Percentiles rank a stretch among this genome's conserved stretches.
These are phyloP conservation scores for Glyptemys insculpta DNA, from an alignment of 2,797 vertebrate species.

Conservation along the genomic window DNA sequence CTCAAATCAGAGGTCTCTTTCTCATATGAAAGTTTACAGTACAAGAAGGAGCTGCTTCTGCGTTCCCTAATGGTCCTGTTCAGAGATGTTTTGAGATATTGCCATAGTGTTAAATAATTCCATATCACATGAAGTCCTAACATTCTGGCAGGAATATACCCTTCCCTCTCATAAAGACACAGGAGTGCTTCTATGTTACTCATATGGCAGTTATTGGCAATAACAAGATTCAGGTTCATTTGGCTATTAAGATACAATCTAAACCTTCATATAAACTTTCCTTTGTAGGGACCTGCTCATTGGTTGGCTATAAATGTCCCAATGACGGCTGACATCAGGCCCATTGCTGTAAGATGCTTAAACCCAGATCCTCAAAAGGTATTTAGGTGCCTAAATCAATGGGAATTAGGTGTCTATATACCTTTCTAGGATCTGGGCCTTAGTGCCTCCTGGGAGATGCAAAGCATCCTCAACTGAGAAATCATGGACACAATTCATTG, in stretches of 20 bases:
- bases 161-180: constrained; percentile 26
- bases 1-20: neutral
- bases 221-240: neutral
- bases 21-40: neutral
- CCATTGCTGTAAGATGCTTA: neutral
- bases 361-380: neutral
- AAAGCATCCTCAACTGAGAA: neutral
- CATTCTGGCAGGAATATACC: constrained; percentile 11
- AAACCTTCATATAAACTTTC: neutral
- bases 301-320: constrained; percentile 41
- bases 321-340: neutral
- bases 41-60: constrained; percentile 3
- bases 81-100: constrained; percentile 62
- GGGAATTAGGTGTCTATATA: no score
- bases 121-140: constrained; percentile 21
- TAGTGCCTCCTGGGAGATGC: neutral
- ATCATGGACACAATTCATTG: no score
- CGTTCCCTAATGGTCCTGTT: constrained; percentile 10
- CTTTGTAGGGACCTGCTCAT: constrained; percentile 16
- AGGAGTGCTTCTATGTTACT: constrained; percentile 42
- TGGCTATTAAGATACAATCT: neutral
- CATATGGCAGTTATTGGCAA: constrained; percentile 53
- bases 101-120: constrained; percentile 25
- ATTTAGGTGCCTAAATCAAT: no score
- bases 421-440: neutral